A percentile compares a stretch with the other conserved stretches of the same genome.
These are phyloP conservation scores for Xestia sexstrigata DNA, from an alignment of 2,888 invertebrate genomes.

Conservation along the genomic window DNA sequence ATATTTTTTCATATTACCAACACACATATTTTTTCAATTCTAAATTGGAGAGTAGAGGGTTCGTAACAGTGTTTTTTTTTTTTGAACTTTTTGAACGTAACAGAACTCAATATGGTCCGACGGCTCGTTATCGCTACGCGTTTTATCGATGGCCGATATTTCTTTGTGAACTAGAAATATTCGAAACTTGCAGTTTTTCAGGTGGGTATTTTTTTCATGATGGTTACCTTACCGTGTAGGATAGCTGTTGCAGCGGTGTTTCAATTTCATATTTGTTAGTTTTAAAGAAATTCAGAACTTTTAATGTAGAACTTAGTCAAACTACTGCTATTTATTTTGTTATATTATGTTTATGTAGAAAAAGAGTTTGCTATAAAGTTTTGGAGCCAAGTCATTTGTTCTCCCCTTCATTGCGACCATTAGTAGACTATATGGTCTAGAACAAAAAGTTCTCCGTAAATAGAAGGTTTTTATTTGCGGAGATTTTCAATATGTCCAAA, in stretches of 20 bases:
- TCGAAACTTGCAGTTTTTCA: constrained; percentile 38
- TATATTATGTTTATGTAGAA: neutral
- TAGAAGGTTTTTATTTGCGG: too few relatives aligned
- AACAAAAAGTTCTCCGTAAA: too few relatives aligned
- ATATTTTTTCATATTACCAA: constrained; percentile 18
- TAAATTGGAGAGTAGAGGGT: constrained; percentile 35
- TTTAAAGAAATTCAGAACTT: neutral
- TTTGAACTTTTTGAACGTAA: constrained; percentile 39
- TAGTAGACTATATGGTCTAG: too few relatives aligned
- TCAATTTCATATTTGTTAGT: constrained; percentile 4
- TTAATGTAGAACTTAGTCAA: neutral
- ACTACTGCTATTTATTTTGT: neutral
- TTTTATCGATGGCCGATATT: constrained; percentile 42
- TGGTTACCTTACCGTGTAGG: neutral
- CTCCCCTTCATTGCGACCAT: too few relatives aligned
- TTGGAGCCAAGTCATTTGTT: too few relatives aligned
- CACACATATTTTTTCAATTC: constrained; percentile 24
- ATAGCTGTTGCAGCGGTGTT: neutral
- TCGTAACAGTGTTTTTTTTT: constrained; percentile 6
- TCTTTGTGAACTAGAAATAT: constrained; percentile 53
- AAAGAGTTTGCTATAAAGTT: too few relatives aligned
- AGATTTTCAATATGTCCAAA: too few relatives aligned
- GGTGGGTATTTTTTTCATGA: neutral
- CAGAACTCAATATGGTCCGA: constrained; percentile 52
- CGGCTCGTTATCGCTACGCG: constrained; percentile 55